Evolutionary conservation across 2,113 vertebrate genomes (phyloP), one percentile per base, ranked within the genome.

Genomic region (Sclerurus mexicanus): DNA sequence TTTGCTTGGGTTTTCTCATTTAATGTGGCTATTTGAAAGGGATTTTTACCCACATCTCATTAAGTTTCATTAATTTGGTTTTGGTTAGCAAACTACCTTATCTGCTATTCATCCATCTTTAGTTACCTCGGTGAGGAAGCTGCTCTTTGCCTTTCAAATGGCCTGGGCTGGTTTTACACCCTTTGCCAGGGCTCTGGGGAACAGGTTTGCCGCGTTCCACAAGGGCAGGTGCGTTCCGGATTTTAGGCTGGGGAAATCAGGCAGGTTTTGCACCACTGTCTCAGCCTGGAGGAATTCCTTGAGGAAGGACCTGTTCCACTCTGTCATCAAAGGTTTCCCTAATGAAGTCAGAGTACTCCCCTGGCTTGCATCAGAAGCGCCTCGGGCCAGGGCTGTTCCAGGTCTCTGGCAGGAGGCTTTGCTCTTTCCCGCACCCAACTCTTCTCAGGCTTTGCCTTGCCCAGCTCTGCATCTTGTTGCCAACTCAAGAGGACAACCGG

Each of bases 191-290:
- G 52, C 0, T 4, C 2, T 30, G 64, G 24, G 79, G 39, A 9
- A 49, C 44, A 46, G 49, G 58, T 88, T 76, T 87, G 50, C 50
- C 37, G 49, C 47, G 83, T 80, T 55, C 63, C 67, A 7, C 53
- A 60, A 1, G 0, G 3, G n/a, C 80, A n/a, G 35, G 22, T 24
- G 1, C 9, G 6, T 50, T 72, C 49, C 31, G 13, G 7, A 4
- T 7, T 22, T 46, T 0, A 46, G 74, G 31, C 55, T 39, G 49
- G 21, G 39, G 39, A 77, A 66, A 50, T 35, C 19, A 17, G 59
- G 46, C 72, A 68, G 72, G 85, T 66, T 92, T 90, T 27, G 33
- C 85, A 47, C 2, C 63, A 18, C 21, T 67, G 0, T 10, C 53
- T 80, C 1, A 1, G 82, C 55, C 71, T 6, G 7, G 50, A 55